Conservation (phyloP, 2,113 vertebrate genomes). For the Carassius carassius region DNA sequence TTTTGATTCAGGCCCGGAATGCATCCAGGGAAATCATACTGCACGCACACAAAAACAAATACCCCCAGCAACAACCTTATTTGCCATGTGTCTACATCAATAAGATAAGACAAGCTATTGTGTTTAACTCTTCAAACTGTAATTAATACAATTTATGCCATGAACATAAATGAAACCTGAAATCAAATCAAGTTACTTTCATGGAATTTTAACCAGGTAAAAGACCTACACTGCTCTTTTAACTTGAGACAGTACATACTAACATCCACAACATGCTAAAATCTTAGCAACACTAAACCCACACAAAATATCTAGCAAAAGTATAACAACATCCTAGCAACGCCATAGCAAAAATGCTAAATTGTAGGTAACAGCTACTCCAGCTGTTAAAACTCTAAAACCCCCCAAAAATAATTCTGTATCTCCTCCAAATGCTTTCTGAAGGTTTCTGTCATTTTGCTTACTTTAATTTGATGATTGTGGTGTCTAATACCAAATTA, state of each 20-base stretch:
- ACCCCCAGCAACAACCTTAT: background rate
- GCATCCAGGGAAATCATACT: conserved; percentile 37
- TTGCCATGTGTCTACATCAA: background rate
- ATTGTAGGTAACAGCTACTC: too few relatives aligned
- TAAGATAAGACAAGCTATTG: background rate
- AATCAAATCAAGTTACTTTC: background rate
- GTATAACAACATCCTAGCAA: too few relatives aligned
- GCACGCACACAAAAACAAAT: conserved; percentile 25
- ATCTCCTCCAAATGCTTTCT: background rate
- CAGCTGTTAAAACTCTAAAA: background rate
- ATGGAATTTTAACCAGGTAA: background rate
- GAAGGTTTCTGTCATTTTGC: background rate
- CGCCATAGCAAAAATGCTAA: too few relatives aligned
- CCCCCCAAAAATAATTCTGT: background rate
- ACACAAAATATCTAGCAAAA: too few relatives aligned
- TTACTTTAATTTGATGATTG: background rate
- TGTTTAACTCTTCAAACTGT: background rate
- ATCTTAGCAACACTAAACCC: too few relatives aligned
- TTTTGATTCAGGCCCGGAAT: conserved; percentile 21
- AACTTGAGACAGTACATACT: too few relatives aligned
- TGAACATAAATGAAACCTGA: background rate
- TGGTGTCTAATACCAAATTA: background rate
- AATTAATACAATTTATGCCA: background rate
- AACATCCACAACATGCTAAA: too few relatives aligned
- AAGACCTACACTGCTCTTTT: too few relatives aligned